phyloP scores from a whole-genome alignment of 2,113 vertebrate species.

The Leucopternis melanops region DNA sequence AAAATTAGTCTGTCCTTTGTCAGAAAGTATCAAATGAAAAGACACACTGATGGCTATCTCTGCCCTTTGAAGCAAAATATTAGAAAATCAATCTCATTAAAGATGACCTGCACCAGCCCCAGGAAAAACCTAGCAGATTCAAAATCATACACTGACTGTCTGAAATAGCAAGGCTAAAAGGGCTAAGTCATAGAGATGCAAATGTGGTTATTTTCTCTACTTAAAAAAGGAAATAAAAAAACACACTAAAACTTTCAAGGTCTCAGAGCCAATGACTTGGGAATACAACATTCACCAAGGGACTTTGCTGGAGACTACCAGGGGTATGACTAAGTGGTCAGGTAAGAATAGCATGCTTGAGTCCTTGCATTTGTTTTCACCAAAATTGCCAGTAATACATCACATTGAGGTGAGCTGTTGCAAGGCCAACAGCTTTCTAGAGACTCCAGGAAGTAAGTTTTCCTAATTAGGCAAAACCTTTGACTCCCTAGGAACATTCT shows the following conservation, averaged over 20 bases:
- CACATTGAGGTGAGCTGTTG: neutral
- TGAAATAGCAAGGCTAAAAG: neutral
- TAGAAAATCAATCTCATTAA: conserved; percentile 34
- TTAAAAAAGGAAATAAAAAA: neutral
- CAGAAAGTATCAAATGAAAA: neutral
- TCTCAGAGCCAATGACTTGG: neutral
- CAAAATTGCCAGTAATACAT: neutral
- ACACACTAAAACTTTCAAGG: neutral
- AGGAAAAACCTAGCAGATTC: neutral
- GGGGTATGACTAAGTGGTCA: neutral
- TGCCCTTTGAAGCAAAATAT: conserved; percentile 46
- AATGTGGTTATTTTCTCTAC: neutral
- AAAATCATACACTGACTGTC: neutral
- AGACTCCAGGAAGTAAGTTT: neutral
- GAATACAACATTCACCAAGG: neutral
- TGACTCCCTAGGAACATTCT: neutral
- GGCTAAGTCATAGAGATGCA: neutral
- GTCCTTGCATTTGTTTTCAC: neutral
- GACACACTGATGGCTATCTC: conserved; percentile 3
- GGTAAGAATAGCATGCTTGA: neutral
- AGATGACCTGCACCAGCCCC: conserved; percentile 27
- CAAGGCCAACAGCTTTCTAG: neutral
- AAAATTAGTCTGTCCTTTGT: conserved; percentile 44
- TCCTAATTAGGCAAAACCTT: neutral
- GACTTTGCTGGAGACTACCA: neutral